Evolutionary conservation across 2,797 vertebrate genomes (phyloP).

Genomic region (Coccyzus lansbergi): DNA sequence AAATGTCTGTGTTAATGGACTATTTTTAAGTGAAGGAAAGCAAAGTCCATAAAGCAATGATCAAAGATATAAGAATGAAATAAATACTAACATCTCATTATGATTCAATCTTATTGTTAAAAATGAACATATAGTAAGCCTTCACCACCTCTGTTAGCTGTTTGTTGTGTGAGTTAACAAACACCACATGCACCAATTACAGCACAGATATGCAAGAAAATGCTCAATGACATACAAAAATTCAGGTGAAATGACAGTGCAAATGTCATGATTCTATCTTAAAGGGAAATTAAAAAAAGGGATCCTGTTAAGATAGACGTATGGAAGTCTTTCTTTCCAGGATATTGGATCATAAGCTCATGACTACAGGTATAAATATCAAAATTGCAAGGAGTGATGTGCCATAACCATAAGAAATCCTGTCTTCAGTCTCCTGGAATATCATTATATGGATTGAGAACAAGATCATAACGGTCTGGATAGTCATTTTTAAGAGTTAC

Average conservation of each 20-base stretch:
- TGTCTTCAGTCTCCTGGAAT: background rate
- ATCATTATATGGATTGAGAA: background rate
- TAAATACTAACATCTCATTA: background rate
- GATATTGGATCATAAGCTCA: background rate
- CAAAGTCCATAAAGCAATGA: background rate
- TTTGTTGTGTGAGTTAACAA: background rate
- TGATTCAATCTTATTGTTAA: background rate
- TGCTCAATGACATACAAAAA: background rate
- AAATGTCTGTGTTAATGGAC: background rate
- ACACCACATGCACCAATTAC: background rate
- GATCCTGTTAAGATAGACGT: background rate
- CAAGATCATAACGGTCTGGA: background rate
- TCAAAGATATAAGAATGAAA: background rate
- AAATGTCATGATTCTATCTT: background rate
- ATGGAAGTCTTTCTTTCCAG: background rate
- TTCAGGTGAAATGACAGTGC: background rate
- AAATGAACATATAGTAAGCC: background rate
- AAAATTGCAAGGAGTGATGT: background rate
- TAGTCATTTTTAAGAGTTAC: background rate
- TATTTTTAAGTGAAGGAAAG: background rate
- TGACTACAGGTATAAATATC: slow-evolving; percentile 3
- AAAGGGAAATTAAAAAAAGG: background rate
- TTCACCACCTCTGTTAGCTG: background rate
- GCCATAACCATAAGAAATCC: background rate
- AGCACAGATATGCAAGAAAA: background rate